Evolutionary conservation across 2,797 vertebrate genomes (phyloP).

Genomic region (Lepilemur septentrionalis): DNA sequence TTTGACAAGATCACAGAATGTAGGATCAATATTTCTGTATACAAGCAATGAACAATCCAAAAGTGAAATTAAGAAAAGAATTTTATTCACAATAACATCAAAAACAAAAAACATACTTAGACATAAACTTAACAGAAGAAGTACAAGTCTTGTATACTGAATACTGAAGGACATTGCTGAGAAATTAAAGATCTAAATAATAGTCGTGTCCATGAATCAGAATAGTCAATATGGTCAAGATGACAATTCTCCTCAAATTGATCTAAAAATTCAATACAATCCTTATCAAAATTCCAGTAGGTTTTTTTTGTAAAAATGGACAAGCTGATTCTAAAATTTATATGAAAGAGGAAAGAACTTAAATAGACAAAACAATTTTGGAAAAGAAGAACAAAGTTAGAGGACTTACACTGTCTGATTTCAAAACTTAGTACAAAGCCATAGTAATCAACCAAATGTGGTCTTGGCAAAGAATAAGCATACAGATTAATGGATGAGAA

Average conservation of each 20-base stretch:
- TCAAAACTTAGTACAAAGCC: neutral
- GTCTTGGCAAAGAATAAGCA: neutral
- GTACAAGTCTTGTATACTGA: neutral
- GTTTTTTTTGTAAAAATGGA: neutral
- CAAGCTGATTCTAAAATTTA: conserved; percentile 24
- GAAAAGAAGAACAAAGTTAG: neutral
- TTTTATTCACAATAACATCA: neutral
- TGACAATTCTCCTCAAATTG: neutral
- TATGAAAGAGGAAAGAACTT: neutral
- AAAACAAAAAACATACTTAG: neutral
- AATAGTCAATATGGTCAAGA: neutral
- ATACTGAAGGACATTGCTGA: neutral
- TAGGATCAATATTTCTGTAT: neutral
- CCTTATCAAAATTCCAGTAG: neutral
- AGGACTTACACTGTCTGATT: neutral
- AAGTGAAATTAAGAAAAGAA: conserved; percentile 11
- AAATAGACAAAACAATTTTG: neutral
- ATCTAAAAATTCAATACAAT: neutral
- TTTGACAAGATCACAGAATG: neutral
- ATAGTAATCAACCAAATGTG: neutral
- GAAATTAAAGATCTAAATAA: neutral
- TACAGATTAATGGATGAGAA: neutral
- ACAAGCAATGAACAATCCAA: neutral
- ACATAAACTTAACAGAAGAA: neutral
- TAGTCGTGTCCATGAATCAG: neutral